Base-by-base conservation (phyloP, 2,797 vertebrate species). In the Melanotaenia nigrans region DNA sequence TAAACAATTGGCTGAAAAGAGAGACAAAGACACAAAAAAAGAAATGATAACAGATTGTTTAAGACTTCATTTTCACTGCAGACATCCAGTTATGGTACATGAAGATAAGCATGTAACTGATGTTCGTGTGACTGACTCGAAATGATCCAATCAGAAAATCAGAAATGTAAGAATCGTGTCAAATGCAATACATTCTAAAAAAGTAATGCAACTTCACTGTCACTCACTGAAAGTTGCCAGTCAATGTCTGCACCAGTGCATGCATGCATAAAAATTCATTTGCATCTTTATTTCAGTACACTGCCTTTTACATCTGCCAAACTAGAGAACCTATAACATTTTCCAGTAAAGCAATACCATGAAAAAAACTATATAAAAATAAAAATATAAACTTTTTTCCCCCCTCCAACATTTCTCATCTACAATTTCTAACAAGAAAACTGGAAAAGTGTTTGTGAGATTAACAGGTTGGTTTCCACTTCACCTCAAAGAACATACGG, bases 1-100 rank as follows among this genome's bases (percentile, higher is more conserved):
- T 99, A 99, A 69, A 99, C 45, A 69, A 99, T 99, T 0, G 92
- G 12, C 90, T 93, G 72, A 30, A 58, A 68, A 79, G 11, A 78
- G 30, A 82, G 33, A 86, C 16, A 32, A n/a, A 74, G 33, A 59
- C 0, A 45, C 14, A 22, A 38, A 75, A 53, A 22, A 35, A 20
- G 35, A 47, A 25, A 56, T 35, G n/a, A 65, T 76, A 72, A 28
- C 0, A 20, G 5, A 3, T 11, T 10, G 45, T 79, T 78, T 4
- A 35, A 28, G n/a, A 0, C 16, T 33, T 51, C 4, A 33, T 47
- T 49, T 58, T 65, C 24, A 25, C 8, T 22, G 20, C 42, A 40
- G 13, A 42, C 36, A 30, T 62, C 61, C 28, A 49, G 25, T 42
- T 24, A n/a, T 11, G 5, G 6, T 1, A 14, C 3, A 47, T 49